phyloP scores from a whole-genome alignment of 1,140 invertebrate species.

The Heterodera schachtii region DNA sequence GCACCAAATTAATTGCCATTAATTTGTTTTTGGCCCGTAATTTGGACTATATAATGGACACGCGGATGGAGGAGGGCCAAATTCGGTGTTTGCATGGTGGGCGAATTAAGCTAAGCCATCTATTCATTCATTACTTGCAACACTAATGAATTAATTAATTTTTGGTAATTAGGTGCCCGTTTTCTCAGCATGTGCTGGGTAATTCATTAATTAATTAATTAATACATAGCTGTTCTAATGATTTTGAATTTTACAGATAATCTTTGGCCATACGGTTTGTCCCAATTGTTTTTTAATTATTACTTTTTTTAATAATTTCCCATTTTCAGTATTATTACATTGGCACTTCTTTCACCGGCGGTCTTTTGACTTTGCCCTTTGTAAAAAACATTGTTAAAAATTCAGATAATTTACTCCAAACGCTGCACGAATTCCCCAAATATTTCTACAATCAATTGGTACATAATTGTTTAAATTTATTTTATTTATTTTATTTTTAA shows the following conservation, averaged over 20 bases:
- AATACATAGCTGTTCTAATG: conserved; percentile 34
- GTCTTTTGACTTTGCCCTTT: conserved; percentile 13
- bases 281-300: neutral
- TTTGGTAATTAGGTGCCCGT: conserved; percentile 41
- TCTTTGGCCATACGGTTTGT: conserved; percentile 55
- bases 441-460: conserved; percentile 65
- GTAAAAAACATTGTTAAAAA: no score
- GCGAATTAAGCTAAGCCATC: no score
- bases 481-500: neutral
- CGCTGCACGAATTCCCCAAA: conserved; percentile 59
- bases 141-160: conserved; percentile 14
- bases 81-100: conserved; percentile 59
- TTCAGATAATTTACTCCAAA: conserved; percentile 61
- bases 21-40: conserved; percentile 49
- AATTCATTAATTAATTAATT: conserved; percentile 32
- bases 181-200: conserved; percentile 65
- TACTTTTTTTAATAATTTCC: neutral
- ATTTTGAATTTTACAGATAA: conserved; percentile 50
- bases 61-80: conserved; percentile 51
- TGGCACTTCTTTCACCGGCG: conserved; percentile 54
- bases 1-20: conserved; percentile 45
- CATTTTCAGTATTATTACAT: conserved; percentile 54
- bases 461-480: neutral
- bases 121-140: no score
- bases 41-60: conserved; percentile 48